These are phyloP conservation scores for Tragelaphus scriptus DNA, from an alignment of 2,113 vertebrate species.

Conservation along the genomic window DNA sequence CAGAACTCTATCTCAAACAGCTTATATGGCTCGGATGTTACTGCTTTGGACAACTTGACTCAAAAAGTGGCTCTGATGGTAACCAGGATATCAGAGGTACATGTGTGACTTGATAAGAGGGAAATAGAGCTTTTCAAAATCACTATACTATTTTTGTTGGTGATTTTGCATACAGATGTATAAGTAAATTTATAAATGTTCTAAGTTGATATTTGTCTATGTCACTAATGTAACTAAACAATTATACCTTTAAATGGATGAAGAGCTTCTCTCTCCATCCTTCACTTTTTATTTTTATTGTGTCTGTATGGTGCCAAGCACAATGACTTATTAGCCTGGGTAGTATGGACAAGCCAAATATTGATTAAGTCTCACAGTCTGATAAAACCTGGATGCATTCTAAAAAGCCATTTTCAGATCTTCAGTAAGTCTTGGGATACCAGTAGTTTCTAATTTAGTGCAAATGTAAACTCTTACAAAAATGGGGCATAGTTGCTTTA, in stretches of 20 bases:
- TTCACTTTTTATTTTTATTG: background rate
- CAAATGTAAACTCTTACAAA: background rate
- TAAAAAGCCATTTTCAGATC: background rate
- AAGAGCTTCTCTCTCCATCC: background rate
- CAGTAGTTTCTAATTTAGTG: background rate
- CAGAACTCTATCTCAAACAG: background rate
- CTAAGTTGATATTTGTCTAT: background rate
- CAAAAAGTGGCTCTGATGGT: background rate
- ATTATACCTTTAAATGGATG: background rate
- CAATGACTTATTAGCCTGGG: background rate
- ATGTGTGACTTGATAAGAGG: background rate
- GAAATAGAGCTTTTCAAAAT: background rate
- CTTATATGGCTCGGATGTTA: background rate
- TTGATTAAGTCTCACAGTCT: conserved; percentile 8
- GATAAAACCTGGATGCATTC: background rate
- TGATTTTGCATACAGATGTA: background rate
- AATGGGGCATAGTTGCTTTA: background rate
- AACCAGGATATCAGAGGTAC: background rate
- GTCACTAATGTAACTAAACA: background rate
- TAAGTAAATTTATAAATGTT: background rate
- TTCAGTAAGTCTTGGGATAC: conserved; percentile 25
- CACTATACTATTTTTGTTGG: background rate
- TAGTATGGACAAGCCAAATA: background rate
- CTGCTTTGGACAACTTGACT: background rate
- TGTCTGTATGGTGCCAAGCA: background rate